Evolutionary conservation across 2,797 vertebrate species (phyloP).

Genomic region (Siniperca scherzeri): DNA sequence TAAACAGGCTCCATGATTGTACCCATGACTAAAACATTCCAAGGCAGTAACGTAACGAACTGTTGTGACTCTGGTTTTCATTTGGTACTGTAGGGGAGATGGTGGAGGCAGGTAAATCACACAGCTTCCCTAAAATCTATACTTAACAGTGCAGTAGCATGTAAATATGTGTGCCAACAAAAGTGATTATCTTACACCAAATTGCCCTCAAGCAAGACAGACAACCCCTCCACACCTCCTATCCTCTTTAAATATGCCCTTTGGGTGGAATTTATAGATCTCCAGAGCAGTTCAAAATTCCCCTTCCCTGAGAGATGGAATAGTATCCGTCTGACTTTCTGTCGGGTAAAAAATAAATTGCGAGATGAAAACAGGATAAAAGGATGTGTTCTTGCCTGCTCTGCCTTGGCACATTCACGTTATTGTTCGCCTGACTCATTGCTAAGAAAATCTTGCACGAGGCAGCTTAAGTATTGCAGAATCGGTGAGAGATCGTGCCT

Average conservation of each 20-base stretch:
- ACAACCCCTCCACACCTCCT: conserved; percentile 2
- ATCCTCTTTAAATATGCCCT: conserved; percentile 29
- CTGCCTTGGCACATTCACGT: not conserved
- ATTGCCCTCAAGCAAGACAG: conserved; percentile 24
- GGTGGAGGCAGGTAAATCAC: conserved; percentile 31
- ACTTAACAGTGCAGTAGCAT: conserved; percentile 18
- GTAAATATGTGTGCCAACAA: conserved; percentile 28
- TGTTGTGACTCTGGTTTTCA: conserved; percentile 61
- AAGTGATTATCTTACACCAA: conserved; percentile 24
- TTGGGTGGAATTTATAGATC: conserved; percentile 42
- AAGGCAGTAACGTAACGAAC: conserved; percentile 42
- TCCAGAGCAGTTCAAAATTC: not conserved
- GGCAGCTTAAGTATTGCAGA: not conserved
- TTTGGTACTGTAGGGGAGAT: conserved; percentile 45
- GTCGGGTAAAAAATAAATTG: conserved; percentile 15
- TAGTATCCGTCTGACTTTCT: not conserved
- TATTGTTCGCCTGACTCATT: conserved; percentile 8
- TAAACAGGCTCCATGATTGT: conserved; percentile 44
- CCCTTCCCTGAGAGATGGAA: not conserved
- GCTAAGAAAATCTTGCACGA: conserved; percentile 8
- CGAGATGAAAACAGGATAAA: conserved; percentile 34
- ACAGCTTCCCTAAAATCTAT: conserved; percentile 19
- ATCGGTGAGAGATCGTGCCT: conserved; percentile 11
- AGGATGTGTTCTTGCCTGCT: conserved; percentile 20
- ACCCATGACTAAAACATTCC: conserved; percentile 72